Evolutionary conservation across 1,140 invertebrate genomes (phyloP).

Genomic region (Ephestia elutella): DNA sequence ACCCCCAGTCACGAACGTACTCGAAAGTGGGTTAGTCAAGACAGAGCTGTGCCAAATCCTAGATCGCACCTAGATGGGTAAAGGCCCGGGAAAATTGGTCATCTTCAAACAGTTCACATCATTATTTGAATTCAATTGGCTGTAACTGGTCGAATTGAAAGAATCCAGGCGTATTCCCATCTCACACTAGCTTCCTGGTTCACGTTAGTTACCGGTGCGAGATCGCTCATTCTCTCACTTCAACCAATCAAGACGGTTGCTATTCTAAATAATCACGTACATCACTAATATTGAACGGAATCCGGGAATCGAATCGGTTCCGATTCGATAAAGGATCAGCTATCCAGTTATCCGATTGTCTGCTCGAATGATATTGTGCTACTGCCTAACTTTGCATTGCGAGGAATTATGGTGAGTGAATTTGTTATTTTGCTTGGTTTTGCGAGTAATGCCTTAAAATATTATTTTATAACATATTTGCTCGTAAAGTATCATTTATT

Average conservation of each 20-base stretch:
- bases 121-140: no score
- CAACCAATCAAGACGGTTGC: neutral
- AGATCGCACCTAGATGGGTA: constrained; percentile 9
- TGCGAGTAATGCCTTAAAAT: neutral
- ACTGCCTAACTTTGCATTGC: constrained; percentile 31
- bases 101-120: no score
- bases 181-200: constrained; percentile 24
- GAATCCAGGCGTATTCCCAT: no score
- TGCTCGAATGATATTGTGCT: constrained; percentile 36
- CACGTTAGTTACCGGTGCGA: constrained; percentile 2
- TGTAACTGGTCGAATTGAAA: no score
- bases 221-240: neutral
- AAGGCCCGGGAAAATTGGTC: no score
- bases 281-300: neutral
- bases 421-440: neutral
- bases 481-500: no score
- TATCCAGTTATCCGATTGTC: constrained; percentile 17
- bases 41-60: constrained; percentile 33
- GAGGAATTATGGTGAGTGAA: constrained; percentile 33
- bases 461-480: no score
- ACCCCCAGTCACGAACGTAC: constrained; percentile 8
- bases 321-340: neutral
- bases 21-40: constrained; percentile 14
- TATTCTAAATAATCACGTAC: constrained; percentile 30
- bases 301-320: neutral